Percentiles rank a stretch among this genome's conserved stretches.
Evolutionary conservation across 2,888 invertebrate genomes (phyloP).

Genomic region (Lysandra coridon): DNA sequence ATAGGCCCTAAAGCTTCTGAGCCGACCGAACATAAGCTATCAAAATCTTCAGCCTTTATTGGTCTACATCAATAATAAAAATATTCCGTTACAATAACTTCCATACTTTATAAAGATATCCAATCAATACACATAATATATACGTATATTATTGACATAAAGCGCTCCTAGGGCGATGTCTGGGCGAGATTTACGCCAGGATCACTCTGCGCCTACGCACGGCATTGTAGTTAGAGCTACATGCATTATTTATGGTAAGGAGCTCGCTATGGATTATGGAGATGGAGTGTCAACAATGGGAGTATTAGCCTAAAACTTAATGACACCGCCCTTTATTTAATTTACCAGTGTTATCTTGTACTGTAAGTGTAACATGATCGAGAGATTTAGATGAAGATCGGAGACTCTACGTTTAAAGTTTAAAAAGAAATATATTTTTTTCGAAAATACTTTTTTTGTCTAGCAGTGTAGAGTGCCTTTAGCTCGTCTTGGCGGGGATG

Average conservation of each 20-base stretch:
- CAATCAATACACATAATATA: slow-evolving; percentile 31
- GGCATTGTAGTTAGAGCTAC: slow-evolving; percentile 71
- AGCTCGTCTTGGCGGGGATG: too few species aligned
- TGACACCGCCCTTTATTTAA: slow-evolving; percentile 18
- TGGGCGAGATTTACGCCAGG: slow-evolving; percentile 74
- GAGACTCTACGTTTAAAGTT: too few species aligned
- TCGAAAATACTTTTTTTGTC: too few species aligned
- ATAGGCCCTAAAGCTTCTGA: too few species aligned
- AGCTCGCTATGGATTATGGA: slow-evolving; percentile 77
- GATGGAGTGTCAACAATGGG: slow-evolving; percentile 74
- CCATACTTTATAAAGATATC: neutral
- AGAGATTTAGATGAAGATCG: too few species aligned
- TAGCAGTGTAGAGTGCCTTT: too few species aligned
- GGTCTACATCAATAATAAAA: too few species aligned
- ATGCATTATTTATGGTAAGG: slow-evolving; percentile 80
- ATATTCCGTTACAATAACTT: neutral
- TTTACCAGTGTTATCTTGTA: neutral
- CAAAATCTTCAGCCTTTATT: too few species aligned
- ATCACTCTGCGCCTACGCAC: slow-evolving; percentile 72
- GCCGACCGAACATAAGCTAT: too few species aligned
- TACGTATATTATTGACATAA: slow-evolving; percentile 34
- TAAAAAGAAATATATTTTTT: too few species aligned
- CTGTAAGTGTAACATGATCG: neutral
- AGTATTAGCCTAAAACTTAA: slow-evolving; percentile 40
- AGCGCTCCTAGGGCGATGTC: slow-evolving; percentile 45